phyloP scores from a whole-genome alignment of 2,888 invertebrate species.

The Philonicus albiceps region DNA sequence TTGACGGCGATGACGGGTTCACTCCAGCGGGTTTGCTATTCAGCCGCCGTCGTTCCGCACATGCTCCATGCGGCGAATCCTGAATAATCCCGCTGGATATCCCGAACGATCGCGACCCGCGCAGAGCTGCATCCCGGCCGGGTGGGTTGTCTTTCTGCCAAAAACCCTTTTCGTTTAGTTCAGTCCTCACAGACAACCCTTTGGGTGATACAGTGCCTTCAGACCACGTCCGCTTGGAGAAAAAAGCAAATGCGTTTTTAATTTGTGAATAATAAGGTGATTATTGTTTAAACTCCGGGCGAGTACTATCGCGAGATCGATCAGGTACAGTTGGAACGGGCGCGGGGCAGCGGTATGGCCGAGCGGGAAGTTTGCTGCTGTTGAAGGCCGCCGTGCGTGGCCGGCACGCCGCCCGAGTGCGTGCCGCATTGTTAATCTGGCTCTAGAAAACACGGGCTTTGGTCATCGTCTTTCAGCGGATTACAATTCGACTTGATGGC shows the following conservation, averaged over 20 bases:
- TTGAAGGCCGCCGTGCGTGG: neutral
- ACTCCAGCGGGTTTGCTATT: neutral
- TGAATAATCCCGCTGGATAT: conserved; percentile 10
- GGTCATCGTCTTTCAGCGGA: conserved; percentile 19
- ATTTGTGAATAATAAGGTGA: conserved; percentile 29
- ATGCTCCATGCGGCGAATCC: conserved; percentile 8
- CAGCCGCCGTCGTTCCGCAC: neutral
- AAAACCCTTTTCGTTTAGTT: conserved; percentile 30
- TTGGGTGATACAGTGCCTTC: conserved; percentile 40
- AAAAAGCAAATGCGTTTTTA: conserved; percentile 8
- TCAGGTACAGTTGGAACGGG: neutral
- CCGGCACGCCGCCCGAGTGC: conserved; percentile 13
- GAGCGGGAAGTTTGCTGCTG: neutral
- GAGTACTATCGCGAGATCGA: neutral
- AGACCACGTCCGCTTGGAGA: neutral
- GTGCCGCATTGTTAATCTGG: neutral
- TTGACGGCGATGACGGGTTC: neutral
- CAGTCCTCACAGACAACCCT: conserved; percentile 41
- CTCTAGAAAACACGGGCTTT: neutral
- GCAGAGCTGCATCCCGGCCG: conserved; percentile 19
- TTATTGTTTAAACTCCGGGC: conserved; percentile 9
- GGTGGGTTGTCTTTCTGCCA: conserved; percentile 28
- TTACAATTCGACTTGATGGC: neutral
- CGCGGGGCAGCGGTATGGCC: neutral
- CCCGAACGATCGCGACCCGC: conserved; percentile 20